phyloP scores from a whole-genome alignment of 2,113 vertebrate genomes.

The Brachyhypopomus occidentalis region DNA sequence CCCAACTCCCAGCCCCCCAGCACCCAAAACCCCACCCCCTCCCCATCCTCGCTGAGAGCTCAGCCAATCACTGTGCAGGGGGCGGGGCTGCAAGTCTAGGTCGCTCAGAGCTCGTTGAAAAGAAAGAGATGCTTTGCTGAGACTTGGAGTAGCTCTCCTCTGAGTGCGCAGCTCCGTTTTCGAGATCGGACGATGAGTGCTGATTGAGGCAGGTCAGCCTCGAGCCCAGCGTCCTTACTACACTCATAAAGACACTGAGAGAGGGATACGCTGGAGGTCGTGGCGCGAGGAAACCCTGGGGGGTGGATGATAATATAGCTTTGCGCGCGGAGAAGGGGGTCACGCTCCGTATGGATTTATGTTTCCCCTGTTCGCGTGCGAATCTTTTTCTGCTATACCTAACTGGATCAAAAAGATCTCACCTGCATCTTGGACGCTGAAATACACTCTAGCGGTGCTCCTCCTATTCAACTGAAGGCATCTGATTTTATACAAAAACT shows the following conservation, averaged over 20 bases:
- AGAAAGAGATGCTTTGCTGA: constrained; percentile 66
- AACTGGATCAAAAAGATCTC: neutral
- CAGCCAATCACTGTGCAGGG: constrained; percentile 66
- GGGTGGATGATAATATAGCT: neutral
- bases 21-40: neutral
- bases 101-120: constrained; percentile 58
- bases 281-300: constrained; percentile 54
- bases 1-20: neutral
- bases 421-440: neutral
- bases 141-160: constrained; percentile 53
- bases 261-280: constrained; percentile 46
- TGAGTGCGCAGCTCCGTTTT: no score
- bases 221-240: no score
- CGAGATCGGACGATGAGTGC: no score
- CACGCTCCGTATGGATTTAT: constrained; percentile 48
- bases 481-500: neutral
- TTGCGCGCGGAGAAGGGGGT: constrained; percentile 32
- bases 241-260: constrained; percentile 38
- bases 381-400: neutral
- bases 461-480: neutral
- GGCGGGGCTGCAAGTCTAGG: constrained; percentile 61
- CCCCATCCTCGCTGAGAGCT: constrained; percentile 15
- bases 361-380: neutral
- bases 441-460: neutral
- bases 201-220: no score